Base-by-base conservation (phyloP, 2,888 invertebrate species). In the Escarpia spicata region DNA sequence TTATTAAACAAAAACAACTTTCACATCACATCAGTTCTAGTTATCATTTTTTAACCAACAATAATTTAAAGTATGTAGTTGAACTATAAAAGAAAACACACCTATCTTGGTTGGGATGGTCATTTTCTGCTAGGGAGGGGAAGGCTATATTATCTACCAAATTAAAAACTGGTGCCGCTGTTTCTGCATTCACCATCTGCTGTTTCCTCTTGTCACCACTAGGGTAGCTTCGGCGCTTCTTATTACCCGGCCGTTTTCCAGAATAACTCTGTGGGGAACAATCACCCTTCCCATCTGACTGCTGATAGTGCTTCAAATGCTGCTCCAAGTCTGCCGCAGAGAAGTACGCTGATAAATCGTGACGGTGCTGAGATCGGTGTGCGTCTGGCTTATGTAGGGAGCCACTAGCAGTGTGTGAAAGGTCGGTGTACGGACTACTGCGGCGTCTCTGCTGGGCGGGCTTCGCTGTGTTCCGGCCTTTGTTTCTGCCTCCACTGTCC, bases 281-380 rank as follows among this genome's bases (percentile, higher is more conserved):
- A 58, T 93, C 93, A 43, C 92, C 92, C 6, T 89, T 91, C 0
- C 26, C 26, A n/a, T 26, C 91, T 8, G 92, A 44, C 43, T 89
- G 91, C 1, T 92, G 92, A 92, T 92, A 44, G 92, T 94, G 93
- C 93, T 94, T 93, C 92, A 94, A 94, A 43, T 94, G 94, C 43
- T 31, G 93, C 90, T 44, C 91, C 92, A 92, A 91, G 92, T 95
- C 95, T 43, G 95, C 95, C 0, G 95, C 94, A n/a, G 93, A 92
- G 90, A 95, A 93, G 92, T 95, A 95, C 92, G 95, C 95, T n/a
- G 95, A 95, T 10, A 95, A 93, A 93, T 94, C 94, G n/a, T 95
- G 93, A 92, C 94, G 95, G 75, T 95, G 95, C 93, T 94, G 94
- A 9, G 95, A 92, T 9, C 93, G 91, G 6, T 90, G 92, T 6